These are phyloP conservation scores for Tetranychus piercei DNA, from an alignment of 2,888 invertebrate genomes.

Conservation along the genomic window DNA sequence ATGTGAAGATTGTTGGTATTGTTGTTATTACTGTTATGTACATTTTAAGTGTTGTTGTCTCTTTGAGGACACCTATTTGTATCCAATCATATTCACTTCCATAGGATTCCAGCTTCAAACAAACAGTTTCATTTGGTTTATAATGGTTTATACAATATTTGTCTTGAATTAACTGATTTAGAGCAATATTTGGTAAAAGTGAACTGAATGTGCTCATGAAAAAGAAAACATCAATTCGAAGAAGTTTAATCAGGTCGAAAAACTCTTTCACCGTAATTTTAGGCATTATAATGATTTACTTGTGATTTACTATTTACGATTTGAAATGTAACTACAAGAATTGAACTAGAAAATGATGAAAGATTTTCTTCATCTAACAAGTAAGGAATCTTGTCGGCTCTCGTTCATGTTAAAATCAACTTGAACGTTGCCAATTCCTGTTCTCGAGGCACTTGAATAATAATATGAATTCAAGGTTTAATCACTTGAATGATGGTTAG, in stretches of 20 bases:
- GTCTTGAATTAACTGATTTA: background rate
- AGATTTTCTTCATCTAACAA: no score
- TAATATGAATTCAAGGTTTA: no score
- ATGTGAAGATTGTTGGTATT: background rate
- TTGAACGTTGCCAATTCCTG: no score
- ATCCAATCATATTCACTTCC: background rate
- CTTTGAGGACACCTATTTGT: background rate
- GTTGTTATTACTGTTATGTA: background rate
- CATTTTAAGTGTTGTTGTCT: background rate
- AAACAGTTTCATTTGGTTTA: background rate
- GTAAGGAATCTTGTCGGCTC: no score
- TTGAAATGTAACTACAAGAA: no score
- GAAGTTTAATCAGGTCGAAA: background rate
- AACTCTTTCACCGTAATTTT: background rate
- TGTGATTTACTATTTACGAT: no score
- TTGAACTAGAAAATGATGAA: no score
- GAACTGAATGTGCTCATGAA: background rate
- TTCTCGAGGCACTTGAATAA: no score
- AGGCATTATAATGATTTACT: background rate
- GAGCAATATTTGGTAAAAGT: background rate
- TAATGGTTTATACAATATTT: background rate
- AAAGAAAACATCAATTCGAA: background rate
- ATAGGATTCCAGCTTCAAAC: background rate
- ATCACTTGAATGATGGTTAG: no score
- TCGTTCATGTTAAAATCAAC: no score